Conservation (phyloP, 35 echinoderm and acorn worm genomes). For the Hemicentrotus pulcherrimus region DNA sequence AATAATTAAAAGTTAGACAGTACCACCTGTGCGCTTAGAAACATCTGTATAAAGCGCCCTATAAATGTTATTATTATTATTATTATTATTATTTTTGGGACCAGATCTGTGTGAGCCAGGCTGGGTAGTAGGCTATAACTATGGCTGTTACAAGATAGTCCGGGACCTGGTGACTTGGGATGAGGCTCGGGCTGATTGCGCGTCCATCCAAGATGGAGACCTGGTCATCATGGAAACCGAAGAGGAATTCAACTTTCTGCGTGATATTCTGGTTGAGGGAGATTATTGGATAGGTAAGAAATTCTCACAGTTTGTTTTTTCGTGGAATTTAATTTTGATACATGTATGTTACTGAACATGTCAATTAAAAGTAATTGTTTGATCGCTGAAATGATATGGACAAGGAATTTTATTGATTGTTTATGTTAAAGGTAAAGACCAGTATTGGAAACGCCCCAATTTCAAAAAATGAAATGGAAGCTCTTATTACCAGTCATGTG, state of each 20-base stretch:
- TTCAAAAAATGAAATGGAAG: too few relatives aligned
- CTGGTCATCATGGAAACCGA: constrained; percentile 81
- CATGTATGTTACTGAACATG: neutral
- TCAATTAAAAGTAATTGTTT: neutral
- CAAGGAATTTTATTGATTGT: neutral
- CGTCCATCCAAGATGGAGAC: constrained; percentile 74
- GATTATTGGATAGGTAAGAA: constrained; percentile 83
- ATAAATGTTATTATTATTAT: too few relatives aligned
- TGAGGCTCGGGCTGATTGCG: constrained; percentile 83
- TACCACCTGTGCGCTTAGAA: too few relatives aligned
- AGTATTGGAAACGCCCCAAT: too few relatives aligned
- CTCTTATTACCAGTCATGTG: too few relatives aligned
- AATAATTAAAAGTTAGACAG: too few relatives aligned
- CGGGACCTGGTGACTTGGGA: constrained; percentile 59
- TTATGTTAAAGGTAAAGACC: too few relatives aligned
- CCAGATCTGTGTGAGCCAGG: constrained; percentile 77
- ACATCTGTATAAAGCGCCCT: too few relatives aligned
- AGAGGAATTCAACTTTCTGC: constrained; percentile 70
- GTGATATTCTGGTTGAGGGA: constrained; percentile 20
- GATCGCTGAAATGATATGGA: neutral
- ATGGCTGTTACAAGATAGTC: constrained; percentile 84
- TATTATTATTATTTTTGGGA: neutral
- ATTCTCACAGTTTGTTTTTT: neutral
- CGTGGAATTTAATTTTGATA: neutral
- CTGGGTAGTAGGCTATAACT: constrained; percentile 76